phyloP scores from a whole-genome alignment of 2,888 invertebrate species.

The Allacma fusca region DNA sequence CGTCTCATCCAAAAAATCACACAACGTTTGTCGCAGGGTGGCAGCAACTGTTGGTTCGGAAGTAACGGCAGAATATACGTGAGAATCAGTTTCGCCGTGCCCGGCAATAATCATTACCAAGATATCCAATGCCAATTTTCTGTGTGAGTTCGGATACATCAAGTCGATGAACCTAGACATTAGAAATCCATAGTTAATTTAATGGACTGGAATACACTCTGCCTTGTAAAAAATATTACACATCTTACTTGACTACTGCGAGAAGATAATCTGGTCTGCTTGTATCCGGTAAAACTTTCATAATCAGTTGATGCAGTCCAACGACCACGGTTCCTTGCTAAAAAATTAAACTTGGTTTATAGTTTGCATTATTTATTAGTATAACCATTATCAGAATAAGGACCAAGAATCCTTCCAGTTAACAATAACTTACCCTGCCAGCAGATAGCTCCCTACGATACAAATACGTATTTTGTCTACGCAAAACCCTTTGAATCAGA shows the following conservation, averaged over 20 bases:
- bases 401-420: background rate
- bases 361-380: too few species aligned
- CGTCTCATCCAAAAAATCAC: constrained; percentile 49
- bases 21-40: constrained; percentile 54
- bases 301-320: constrained; percentile 80
- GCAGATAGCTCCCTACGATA: constrained; percentile 64
- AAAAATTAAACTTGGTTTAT: constrained; percentile 6
- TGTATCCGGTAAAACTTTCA: constrained; percentile 79
- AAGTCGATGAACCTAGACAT: constrained; percentile 51
- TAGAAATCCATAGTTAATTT: constrained; percentile 3
- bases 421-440: constrained; percentile 39
- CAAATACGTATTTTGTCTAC: constrained; percentile 77
- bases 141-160: constrained; percentile 51
- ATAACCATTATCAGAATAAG: too few species aligned
- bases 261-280: constrained; percentile 80
- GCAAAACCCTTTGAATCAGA: constrained; percentile 77
- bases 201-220: background rate
- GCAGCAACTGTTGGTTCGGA: constrained; percentile 50
- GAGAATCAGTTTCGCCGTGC: constrained; percentile 54
- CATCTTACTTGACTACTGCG: constrained; percentile 73
- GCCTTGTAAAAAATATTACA: background rate
- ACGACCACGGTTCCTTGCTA: constrained; percentile 68
- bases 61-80: constrained; percentile 52
- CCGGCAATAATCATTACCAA: constrained; percentile 50
- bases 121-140: constrained; percentile 56